Evolutionary conservation across 2,113 vertebrate species (phyloP).

Genomic region (Numenius arquata): DNA sequence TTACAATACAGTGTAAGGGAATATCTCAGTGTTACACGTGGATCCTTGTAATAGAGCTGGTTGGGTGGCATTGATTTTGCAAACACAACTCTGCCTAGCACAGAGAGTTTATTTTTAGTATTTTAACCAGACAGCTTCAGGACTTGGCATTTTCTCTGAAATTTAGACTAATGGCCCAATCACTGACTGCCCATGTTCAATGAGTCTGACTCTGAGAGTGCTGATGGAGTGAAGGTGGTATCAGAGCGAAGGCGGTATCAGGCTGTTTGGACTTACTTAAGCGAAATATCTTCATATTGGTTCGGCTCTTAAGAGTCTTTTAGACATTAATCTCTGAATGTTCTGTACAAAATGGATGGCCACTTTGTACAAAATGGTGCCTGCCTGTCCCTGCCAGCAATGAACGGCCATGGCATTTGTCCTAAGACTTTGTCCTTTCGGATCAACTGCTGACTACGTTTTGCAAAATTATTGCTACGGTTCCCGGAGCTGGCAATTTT

Average conservation of each 20-base stretch:
- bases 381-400: not conserved
- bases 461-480: conserved; percentile 1
- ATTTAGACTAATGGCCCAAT: not conserved
- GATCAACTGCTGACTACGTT: not conserved
- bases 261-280: not conserved
- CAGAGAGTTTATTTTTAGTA: not conserved
- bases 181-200: not conserved
- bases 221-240: not conserved
- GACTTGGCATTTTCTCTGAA: not conserved
- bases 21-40: not conserved
- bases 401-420: not conserved
- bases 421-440: not conserved
- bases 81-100: not conserved
- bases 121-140: not conserved
- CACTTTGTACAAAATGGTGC: not conserved
- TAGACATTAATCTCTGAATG: not conserved
- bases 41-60: not conserved
- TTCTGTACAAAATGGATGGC: not conserved
- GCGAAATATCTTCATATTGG: not conserved
- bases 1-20: not conserved
- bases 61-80: not conserved
- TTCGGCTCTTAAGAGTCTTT: not conserved
- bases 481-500: not conserved
- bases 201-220: not conserved
- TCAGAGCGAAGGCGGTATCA: not conserved